Evolutionary conservation across 2,113 vertebrate genomes (phyloP), one percentile per base, ranked within the genome.

Genomic region (Zosterops pallidus): DNA sequence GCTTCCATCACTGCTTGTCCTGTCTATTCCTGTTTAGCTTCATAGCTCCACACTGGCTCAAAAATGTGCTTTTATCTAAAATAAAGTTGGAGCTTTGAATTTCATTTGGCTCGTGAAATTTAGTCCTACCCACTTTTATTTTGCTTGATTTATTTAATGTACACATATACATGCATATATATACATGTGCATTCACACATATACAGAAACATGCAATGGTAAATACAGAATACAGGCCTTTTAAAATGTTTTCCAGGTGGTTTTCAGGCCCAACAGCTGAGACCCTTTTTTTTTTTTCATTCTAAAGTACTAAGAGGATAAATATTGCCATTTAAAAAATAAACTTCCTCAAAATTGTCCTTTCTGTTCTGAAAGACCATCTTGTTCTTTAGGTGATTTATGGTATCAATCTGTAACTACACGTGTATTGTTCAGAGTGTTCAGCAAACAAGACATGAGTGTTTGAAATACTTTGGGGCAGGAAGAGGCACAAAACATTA

Each of bases 371-470:
- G 82, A 97, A 97, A 92, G 96, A 92, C 77, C 86, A 0, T 89
- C 91, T 94, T 97, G 95, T 96, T 95, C 96, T 92, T 88, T 47
- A 52, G 76, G 74, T 89, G 86, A 95, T 97, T 96, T 91, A 96
- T 95, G 90, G 37, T 69, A 95, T 47, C 93, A 83, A 8, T 81
- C 89, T 88, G 95, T 95, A 94, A 92, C 81, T 91, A 69, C 88
- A 82, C 0, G 5, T 53, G 52, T 70, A 92, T 90, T 94, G 91
- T 94, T 94, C 75, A 94, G 88, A 94, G 92, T 84, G 95, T 96
- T 97, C 96, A 70, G 94, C 95, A 97, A 97, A 97, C 96, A 97
- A 96, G 88, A 91, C 5, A 0, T 65, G 89, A 96, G 94, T 92
- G 91, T 89, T 96, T 96, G 87, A 95, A 95, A 97, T 81, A 94